phyloP scores from a whole-genome alignment of 2,888 invertebrate species.

The Micropterix aruncella region DNA sequence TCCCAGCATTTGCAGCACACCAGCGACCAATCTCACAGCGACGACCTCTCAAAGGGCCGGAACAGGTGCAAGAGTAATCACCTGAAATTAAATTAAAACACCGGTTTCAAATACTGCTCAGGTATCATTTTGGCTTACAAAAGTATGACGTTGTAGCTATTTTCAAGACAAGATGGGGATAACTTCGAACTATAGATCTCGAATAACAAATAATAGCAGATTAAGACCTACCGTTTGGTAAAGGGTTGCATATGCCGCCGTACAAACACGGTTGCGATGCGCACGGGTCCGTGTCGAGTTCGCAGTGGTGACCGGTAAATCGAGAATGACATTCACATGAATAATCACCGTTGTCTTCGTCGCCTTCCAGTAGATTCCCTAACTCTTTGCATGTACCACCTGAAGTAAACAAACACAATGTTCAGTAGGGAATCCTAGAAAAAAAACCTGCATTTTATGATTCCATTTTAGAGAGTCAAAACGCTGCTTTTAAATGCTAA shows the following conservation, averaged over 20 bases:
- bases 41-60: slow-evolving; percentile 53
- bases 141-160: background rate
- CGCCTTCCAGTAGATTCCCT: slow-evolving; percentile 22
- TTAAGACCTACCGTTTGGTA: slow-evolving; percentile 27
- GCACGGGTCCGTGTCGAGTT: slow-evolving; percentile 78
- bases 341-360: slow-evolving; percentile 40
- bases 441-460: too few relatives aligned
- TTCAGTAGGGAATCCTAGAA: too few relatives aligned
- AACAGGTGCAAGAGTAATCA: slow-evolving; percentile 68
- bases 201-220: too few relatives aligned
- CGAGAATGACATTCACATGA: slow-evolving; percentile 68
- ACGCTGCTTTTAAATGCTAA: too few relatives aligned
- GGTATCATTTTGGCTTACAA: background rate
- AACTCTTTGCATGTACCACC: slow-evolving; percentile 49
- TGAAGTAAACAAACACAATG: slow-evolving; percentile 6
- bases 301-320: slow-evolving; percentile 66
- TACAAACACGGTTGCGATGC: slow-evolving; percentile 76
- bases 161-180: too few relatives aligned
- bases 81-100: slow-evolving; percentile 23
- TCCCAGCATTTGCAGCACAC: slow-evolving; percentile 45
- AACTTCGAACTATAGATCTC: too few relatives aligned
- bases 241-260: slow-evolving; percentile 57
- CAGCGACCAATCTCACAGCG: slow-evolving; percentile 70
- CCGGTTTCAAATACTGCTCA: background rate
- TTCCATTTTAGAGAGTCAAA: too few relatives aligned